These are phyloP conservation scores for Epicauta chinensis DNA, from an alignment of 1,140 invertebrate genomes.

Conservation along the genomic window DNA sequence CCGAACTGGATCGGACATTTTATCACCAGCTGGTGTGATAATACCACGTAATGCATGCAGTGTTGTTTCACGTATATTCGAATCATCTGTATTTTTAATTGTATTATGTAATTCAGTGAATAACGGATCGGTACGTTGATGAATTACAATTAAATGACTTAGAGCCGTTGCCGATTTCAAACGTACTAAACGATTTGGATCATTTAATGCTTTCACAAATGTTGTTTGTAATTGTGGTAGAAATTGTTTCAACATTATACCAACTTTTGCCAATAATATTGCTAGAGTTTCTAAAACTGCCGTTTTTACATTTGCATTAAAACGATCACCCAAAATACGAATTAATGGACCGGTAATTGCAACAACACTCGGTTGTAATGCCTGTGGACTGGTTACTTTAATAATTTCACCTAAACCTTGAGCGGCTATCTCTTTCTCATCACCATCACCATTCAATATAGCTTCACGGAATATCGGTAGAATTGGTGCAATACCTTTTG, in stretches of 20 bases:
- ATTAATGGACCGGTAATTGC: slow-evolving; percentile 97
- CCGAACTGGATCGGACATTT: slow-evolving; percentile 77
- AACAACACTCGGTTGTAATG: slow-evolving; percentile 90
- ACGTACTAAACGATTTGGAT: slow-evolving; percentile 79
- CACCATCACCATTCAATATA: slow-evolving; percentile 87
- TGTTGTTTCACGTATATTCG: slow-evolving; percentile 82
- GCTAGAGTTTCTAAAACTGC: slow-evolving; percentile 93
- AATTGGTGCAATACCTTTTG: slow-evolving; percentile 88
- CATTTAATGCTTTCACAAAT: slow-evolving; percentile 89
- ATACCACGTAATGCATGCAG: slow-evolving; percentile 82
- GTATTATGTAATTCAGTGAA: slow-evolving; percentile 86
- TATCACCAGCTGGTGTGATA: slow-evolving; percentile 75
- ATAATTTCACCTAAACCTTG: slow-evolving; percentile 91
- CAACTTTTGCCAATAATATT: slow-evolving; percentile 84
- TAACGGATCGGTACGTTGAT: slow-evolving; percentile 79
- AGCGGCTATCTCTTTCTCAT: slow-evolving; percentile 93
- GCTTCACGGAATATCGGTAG: slow-evolving; percentile 94
- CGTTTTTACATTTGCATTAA: slow-evolving; percentile 88
- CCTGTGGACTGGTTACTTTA: slow-evolving; percentile 71
- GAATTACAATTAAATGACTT: slow-evolving; percentile 84
- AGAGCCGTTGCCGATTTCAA: slow-evolving; percentile 84
- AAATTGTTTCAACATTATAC: slow-evolving; percentile 92
- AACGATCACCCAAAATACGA: slow-evolving; percentile 93
- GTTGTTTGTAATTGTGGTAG: slow-evolving; percentile 97
- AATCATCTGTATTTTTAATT: slow-evolving; percentile 79